A percentile compares a stretch with the other conserved stretches of the same genome.
phyloP scores from a whole-genome alignment of 2,113 vertebrate genomes.

The Callospermophilus lateralis region DNA sequence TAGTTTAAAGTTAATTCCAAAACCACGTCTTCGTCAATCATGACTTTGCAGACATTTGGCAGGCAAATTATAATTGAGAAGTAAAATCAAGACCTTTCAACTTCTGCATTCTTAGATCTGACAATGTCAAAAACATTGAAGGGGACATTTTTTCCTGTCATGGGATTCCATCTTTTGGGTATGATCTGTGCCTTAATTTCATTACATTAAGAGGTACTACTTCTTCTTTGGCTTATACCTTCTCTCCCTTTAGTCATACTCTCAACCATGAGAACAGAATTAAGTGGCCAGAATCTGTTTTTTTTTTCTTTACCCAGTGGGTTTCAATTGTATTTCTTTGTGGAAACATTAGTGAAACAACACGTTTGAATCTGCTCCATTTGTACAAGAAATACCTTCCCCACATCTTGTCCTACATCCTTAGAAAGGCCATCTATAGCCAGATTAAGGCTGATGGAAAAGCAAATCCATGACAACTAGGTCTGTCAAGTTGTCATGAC shows the following conservation, averaged over 20 bases:
- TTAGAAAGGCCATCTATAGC: not conserved
- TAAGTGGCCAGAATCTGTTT: not conserved
- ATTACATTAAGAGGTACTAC: not conserved
- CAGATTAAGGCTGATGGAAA: not conserved
- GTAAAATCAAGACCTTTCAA: constrained; percentile 16
- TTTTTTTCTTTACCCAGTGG: not conserved
- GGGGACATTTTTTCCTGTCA: not conserved
- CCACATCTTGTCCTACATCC: not conserved
- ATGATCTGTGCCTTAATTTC: not conserved
- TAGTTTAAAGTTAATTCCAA: constrained; percentile 53
- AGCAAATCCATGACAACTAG: not conserved
- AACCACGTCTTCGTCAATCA: constrained; percentile 5
- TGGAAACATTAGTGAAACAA: not conserved
- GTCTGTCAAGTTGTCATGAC: not conserved
- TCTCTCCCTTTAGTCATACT: not conserved
- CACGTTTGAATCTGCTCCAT: not conserved
- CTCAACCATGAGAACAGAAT: not conserved
- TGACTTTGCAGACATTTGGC: not conserved
- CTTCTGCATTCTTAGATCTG: not conserved
- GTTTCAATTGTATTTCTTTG: not conserved
- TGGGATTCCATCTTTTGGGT: not conserved
- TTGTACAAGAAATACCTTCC: not conserved
- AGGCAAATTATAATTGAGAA: not conserved
- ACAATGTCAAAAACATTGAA: not conserved
- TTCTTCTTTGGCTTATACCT: not conserved